Conservation (phyloP, 2,113 vertebrate species). For the Cheirogaleus medius region DNA sequence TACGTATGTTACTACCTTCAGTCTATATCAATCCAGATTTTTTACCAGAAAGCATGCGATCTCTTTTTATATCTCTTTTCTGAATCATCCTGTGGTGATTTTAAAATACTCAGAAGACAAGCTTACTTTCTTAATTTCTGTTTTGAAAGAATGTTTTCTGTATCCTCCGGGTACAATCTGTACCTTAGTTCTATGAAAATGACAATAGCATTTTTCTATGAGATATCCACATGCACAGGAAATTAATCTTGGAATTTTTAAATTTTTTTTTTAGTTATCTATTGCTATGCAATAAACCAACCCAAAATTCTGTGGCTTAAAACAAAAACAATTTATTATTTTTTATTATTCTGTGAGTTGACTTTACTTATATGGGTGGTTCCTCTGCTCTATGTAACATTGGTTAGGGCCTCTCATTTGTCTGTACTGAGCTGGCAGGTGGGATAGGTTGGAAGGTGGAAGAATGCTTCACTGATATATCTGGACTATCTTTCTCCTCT, state of each 20-base stretch:
- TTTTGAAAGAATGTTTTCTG: constrained; percentile 22
- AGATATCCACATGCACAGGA: constrained; percentile 47
- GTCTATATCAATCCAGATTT: not conserved
- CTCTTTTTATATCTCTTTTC: constrained; percentile 26
- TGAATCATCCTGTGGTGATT: constrained; percentile 30
- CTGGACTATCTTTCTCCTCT: not conserved
- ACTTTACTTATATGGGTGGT: not conserved
- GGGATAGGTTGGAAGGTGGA: not conserved
- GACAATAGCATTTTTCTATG: not conserved
- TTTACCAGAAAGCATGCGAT: not conserved
- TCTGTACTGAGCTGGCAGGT: not conserved
- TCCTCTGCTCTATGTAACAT: not conserved
- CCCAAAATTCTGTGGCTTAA: not conserved
- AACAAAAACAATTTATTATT: not conserved
- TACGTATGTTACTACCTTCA: not conserved
- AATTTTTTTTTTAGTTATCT: not conserved
- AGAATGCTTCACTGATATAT: not conserved
- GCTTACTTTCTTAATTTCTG: constrained; percentile 56
- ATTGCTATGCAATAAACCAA: not conserved
- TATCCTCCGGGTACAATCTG: not conserved
- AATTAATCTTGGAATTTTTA: constrained; percentile 53
- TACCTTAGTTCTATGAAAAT: constrained; percentile 32
- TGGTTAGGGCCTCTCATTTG: not conserved
- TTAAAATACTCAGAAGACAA: constrained; percentile 14
- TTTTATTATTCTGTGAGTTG: not conserved